Base-by-base conservation (phyloP, 2,888 invertebrate species). In the Griposia aprilina region DNA sequence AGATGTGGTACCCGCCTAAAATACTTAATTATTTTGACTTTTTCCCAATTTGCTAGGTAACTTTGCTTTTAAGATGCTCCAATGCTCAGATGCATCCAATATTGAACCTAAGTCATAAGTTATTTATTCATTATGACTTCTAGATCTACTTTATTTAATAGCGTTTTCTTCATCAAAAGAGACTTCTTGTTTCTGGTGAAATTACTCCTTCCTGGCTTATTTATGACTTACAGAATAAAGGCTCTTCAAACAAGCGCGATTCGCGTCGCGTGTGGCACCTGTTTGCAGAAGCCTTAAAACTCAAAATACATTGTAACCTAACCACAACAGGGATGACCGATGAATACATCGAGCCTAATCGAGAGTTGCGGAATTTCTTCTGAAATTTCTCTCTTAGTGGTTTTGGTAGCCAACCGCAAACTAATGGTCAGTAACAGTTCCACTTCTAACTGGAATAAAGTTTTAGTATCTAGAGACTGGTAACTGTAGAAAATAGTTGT, bases 361-460 rank as follows among this genome's bases (percentile, higher is more conserved):
- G 30, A 65, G 55, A 62, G 17, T 57, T 83, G 17, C 50, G 55
- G 17, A 45, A 62, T 70, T 66, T 66, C 15, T 26, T 83, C 59
- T 52, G 50, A 26, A 69, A 65, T 77, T 59, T 63, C 62, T 65
- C 45, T 80, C 57, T 52, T 20, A 26, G 26, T 69, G 45, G 63
- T 69, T 69, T 65, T 68, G 36, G 23, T 36, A 59, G 23, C 41
- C 23, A 62, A 60, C 59, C 72, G 26, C 83, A 65, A 67, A 36
- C 41, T n/a, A n/a, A 45, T 67, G 63, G 55, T 50, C 69, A 48
- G 41, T 60, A 55, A 36, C 57, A 63, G 69, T 76, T 59, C n/a
- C 0, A 65, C n/a, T 60, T 81, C 48, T 69, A 60, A 78, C 52
- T 69, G 8, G n/a, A 57, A 45, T 73, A 78, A 65, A 66, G 26